These are phyloP conservation scores for Nemotelus pantherinus DNA, from an alignment of 2,888 invertebrate genomes.

Conservation along the genomic window DNA sequence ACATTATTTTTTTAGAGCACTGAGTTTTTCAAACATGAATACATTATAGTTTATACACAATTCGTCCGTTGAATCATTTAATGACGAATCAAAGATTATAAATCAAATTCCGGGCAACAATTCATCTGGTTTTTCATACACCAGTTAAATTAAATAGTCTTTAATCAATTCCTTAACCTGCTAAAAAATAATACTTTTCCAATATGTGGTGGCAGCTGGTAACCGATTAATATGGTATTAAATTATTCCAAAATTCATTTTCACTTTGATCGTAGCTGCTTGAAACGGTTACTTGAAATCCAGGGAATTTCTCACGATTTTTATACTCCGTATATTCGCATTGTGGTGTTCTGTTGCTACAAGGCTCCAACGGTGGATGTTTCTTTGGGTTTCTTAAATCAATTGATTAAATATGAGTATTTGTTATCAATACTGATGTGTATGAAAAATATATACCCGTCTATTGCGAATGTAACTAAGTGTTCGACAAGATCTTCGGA, in stretches of 20 bases:
- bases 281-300: slow-evolving; percentile 53
- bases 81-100: too few relatives aligned
- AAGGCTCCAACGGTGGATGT: slow-evolving; percentile 16
- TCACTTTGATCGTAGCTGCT: slow-evolving; percentile 55
- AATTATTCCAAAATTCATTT: slow-evolving; percentile 57
- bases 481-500: slow-evolving; percentile 62
- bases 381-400: slow-evolving; percentile 38
- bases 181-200: too few relatives aligned
- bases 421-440: neutral
- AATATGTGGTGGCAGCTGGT: too few relatives aligned
- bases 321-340: slow-evolving; percentile 61
- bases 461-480: slow-evolving; percentile 66
- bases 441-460: slow-evolving; percentile 61
- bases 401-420: neutral
- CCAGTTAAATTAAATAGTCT: too few relatives aligned
- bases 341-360: slow-evolving; percentile 48
- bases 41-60: too few relatives aligned
- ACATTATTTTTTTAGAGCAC: too few relatives aligned
- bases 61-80: too few relatives aligned
- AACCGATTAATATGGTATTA: slow-evolving; percentile 14
- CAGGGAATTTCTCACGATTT: slow-evolving; percentile 51
- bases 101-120: too few relatives aligned
- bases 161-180: too few relatives aligned
- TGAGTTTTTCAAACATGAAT: too few relatives aligned
- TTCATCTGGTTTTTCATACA: too few relatives aligned